These are phyloP conservation scores for Megalops atlanticus DNA, from an alignment of 2,113 vertebrate species.

Conservation along the genomic window DNA sequence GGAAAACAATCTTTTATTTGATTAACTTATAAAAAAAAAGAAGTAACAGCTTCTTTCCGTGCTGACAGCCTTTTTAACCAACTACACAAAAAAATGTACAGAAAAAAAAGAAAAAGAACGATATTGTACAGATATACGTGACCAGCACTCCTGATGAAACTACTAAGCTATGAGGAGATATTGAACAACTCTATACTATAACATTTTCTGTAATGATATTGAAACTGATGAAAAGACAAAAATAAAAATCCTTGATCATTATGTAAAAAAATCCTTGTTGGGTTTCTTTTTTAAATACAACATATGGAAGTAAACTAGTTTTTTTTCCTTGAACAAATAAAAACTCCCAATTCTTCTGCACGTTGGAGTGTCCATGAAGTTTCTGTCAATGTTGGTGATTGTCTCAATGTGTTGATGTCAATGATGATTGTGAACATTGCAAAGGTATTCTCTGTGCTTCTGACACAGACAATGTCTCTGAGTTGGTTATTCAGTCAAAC, in stretches of 20 bases:
- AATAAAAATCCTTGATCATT: constrained; percentile 95
- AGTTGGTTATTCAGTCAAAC: too few relatives aligned
- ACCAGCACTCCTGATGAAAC: constrained; percentile 95
- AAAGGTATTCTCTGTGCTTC: too few relatives aligned
- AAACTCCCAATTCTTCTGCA: background rate
- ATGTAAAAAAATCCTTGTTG: constrained; percentile 80
- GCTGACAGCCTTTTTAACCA: constrained; percentile 93
- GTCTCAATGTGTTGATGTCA: background rate
- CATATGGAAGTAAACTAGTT: constrained; percentile 27
- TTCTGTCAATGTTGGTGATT: background rate
- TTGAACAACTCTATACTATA: constrained; percentile 98
- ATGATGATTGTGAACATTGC: too few relatives aligned
- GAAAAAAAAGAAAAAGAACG: constrained; percentile 76
- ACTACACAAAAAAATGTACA: constrained; percentile 86
- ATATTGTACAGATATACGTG: constrained; percentile 95
- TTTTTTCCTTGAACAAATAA: constrained; percentile 20
- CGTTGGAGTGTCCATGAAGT: too few relatives aligned
- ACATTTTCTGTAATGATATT: constrained; percentile 99
- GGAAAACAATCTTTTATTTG: constrained; percentile 69
- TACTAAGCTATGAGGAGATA: constrained; percentile 93
- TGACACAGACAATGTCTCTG: too few relatives aligned
- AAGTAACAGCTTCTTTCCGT: constrained; percentile 86
- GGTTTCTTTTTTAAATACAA: constrained; percentile 46
- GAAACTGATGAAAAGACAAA: constrained; percentile 96
- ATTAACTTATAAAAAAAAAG: constrained; percentile 76